Conservation (phyloP, 2,888 invertebrate genomes). For the Diachrysia chrysitis region DNA sequence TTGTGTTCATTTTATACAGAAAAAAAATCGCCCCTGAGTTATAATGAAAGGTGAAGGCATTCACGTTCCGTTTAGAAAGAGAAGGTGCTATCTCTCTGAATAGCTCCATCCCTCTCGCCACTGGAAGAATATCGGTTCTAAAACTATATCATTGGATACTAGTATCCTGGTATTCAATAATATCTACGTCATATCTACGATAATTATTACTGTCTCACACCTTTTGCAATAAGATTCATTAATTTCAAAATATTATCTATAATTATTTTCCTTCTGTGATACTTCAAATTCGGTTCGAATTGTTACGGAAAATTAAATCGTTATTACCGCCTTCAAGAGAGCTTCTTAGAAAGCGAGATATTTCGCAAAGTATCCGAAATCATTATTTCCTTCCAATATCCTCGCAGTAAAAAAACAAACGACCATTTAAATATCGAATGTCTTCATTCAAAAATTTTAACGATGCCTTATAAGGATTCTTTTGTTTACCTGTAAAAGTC, state of each 20-base stretch:
- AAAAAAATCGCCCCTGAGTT: too few relatives aligned
- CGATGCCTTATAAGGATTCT: not conserved
- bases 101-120: too few relatives aligned
- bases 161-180: too few relatives aligned
- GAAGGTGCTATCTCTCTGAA: too few relatives aligned
- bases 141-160: too few relatives aligned
- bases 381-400: not conserved
- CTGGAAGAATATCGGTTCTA: too few relatives aligned
- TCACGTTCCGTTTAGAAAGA: too few relatives aligned
- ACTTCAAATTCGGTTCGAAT: conserved; percentile 2
- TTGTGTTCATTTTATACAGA: not conserved
- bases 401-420: not conserved
- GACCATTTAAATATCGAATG: not conserved
- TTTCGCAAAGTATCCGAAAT: not conserved
- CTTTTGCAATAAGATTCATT: too few relatives aligned
- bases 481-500: not conserved
- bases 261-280: not conserved
- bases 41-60: too few relatives aligned
- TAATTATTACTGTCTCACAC: too few relatives aligned
- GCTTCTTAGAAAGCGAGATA: not conserved
- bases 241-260: too few relatives aligned
- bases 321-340: not conserved
- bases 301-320: conserved; percentile 6
- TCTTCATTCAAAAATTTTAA: not conserved
- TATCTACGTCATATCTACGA: too few relatives aligned